phyloP scores from a whole-genome alignment of 2,888 invertebrate genomes.

The Stenichneumon culpator region DNA sequence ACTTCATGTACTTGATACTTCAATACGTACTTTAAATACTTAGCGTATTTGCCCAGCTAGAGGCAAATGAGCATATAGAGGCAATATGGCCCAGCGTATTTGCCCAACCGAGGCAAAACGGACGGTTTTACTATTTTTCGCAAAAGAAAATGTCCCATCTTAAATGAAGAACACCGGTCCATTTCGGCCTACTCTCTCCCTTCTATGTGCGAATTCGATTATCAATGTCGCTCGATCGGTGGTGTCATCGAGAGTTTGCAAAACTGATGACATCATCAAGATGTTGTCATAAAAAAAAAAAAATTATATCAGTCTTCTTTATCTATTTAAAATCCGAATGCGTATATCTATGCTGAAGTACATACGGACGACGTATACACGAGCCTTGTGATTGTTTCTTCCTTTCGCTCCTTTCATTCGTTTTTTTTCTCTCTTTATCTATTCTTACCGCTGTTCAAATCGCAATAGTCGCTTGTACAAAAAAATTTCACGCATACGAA shows the following conservation, averaged over 20 bases:
- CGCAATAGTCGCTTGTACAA: neutral
- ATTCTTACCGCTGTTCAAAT: neutral
- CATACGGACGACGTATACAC: slow-evolving; percentile 16
- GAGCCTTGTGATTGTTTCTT: slow-evolving; percentile 6
- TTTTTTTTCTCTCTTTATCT: neutral
- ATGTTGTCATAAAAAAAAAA: too few species aligned
- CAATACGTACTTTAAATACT: too few species aligned
- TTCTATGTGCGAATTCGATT: neutral
- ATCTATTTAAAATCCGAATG: neutral
- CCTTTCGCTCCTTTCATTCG: neutral
- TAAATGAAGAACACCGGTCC: neutral
- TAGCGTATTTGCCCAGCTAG: too few species aligned
- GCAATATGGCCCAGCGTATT: too few species aligned
- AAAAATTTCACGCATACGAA: neutral
- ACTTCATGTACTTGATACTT: too few species aligned
- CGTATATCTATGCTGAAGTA: neutral
- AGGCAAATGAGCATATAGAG: too few species aligned
- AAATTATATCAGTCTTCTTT: neutral
- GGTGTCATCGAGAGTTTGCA: neutral
- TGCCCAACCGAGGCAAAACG: too few species aligned
- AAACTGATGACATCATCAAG: neutral
- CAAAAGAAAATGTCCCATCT: neutral
- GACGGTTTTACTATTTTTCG: neutral
- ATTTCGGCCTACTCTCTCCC: neutral
- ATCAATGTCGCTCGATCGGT: neutral